Evolutionary conservation across 2,113 vertebrate genomes (phyloP).

Genomic region (Onychorhynchus coronatus): DNA sequence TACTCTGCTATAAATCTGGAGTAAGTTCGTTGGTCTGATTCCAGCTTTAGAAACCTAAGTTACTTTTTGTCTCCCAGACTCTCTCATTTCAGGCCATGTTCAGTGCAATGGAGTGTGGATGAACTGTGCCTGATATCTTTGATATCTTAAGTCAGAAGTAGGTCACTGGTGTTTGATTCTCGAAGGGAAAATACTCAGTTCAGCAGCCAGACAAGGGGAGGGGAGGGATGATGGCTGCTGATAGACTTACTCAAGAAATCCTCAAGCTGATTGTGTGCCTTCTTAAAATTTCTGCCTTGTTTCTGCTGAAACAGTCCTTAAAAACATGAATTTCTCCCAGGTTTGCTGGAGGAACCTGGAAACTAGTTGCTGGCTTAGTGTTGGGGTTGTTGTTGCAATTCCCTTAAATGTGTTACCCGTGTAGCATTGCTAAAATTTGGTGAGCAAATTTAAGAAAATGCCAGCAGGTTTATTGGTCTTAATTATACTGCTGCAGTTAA

Average conservation of each 20-base stretch:
- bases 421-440: neutral
- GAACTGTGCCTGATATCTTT: neutral
- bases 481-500: neutral
- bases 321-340: neutral
- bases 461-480: neutral
- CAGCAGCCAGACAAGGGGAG: neutral
- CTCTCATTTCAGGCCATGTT: neutral
- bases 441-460: neutral
- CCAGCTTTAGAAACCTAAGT: neutral
- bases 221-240: neutral
- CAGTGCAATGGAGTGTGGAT: neutral
- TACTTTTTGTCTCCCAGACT: neutral
- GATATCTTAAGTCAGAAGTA: neutral
- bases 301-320: neutral
- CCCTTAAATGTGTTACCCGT: neutral
- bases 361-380: neutral
- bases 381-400: neutral
- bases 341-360: neutral
- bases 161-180: constrained; percentile 5
- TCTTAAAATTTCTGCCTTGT: neutral
- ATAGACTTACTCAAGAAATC: neutral
- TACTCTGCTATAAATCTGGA: constrained; percentile 7
- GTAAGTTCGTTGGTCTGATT: neutral
- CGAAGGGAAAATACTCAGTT: neutral
- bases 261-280: neutral